A percentile compares a stretch with the other conserved stretches of the same genome.
Conservation (phyloP, 2,888 invertebrate genomes). For the Scaptomyza caliginosa region DNA sequence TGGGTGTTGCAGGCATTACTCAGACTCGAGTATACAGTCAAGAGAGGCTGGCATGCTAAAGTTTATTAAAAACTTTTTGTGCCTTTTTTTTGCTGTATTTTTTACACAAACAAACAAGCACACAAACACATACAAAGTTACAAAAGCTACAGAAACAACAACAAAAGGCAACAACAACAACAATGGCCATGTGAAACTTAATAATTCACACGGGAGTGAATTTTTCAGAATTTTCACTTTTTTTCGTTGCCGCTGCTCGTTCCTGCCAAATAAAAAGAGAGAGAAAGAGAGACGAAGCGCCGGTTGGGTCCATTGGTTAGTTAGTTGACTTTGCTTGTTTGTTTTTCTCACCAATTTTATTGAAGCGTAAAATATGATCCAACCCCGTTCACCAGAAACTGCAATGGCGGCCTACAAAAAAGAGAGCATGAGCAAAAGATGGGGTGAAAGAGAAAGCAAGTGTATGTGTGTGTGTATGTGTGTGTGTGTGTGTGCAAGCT, state of each 20-base stretch:
- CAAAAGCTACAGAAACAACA: constrained; percentile 40
- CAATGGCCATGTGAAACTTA: constrained; percentile 71
- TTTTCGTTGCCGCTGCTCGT: constrained; percentile 16
- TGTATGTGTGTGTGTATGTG: neutral
- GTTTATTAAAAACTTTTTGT: constrained; percentile 77
- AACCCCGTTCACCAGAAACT: constrained; percentile 41
- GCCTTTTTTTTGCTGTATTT: constrained; percentile 57
- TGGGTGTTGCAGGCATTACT: neutral
- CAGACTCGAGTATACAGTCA: constrained; percentile 43
- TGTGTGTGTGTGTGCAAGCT: constrained; percentile 23
- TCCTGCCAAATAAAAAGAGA: no score
- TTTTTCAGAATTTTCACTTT: constrained; percentile 75
- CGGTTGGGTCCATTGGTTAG: constrained; percentile 1
- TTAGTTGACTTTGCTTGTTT: constrained; percentile 36
- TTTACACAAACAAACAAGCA: constrained; percentile 56
- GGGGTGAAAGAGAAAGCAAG: neutral
- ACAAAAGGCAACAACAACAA: constrained; percentile 18
- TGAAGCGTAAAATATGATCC: constrained; percentile 76
- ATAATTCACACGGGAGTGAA: constrained; percentile 77
- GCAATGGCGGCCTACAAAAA: constrained; percentile 33
- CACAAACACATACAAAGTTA: constrained; percentile 22
- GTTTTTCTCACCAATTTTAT: constrained; percentile 63
- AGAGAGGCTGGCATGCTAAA: constrained; percentile 79
- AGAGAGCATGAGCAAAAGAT: no score
- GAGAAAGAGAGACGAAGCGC: no score